Percentiles rank a stretch among this genome's conserved stretches.
Conservation (phyloP, 2,888 invertebrate species). For the Parelbella ahira region DNA sequence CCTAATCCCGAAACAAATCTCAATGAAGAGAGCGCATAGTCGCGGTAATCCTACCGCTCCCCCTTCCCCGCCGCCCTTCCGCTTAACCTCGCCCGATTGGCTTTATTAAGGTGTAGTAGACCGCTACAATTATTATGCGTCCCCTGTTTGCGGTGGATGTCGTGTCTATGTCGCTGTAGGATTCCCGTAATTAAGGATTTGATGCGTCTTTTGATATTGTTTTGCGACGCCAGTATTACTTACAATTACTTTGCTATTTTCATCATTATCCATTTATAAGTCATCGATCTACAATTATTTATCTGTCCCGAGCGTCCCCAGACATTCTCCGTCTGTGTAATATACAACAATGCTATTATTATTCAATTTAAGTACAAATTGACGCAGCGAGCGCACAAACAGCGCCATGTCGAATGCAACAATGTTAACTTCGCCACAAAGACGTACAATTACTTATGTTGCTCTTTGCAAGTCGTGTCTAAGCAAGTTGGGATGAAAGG, state of each 20-base stretch:
- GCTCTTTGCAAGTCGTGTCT: conserved; percentile 32
- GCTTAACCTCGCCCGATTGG: conserved; percentile 64
- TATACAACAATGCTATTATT: background rate
- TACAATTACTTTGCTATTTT: background rate
- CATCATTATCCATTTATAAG: conserved; percentile 1
- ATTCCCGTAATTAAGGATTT: conserved; percentile 77
- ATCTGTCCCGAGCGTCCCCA: too few species aligned
- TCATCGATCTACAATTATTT: background rate
- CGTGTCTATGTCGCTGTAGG: conserved; percentile 70
- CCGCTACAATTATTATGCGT: conserved; percentile 81
- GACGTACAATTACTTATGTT: conserved; percentile 29
- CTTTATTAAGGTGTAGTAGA: conserved; percentile 80
- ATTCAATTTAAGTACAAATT: conserved; percentile 14
- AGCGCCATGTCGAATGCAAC: conserved; percentile 25
- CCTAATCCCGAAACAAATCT: conserved; percentile 80
- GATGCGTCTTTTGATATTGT: conserved; percentile 59
- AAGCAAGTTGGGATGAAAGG: conserved; percentile 55
- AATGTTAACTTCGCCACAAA: conserved; percentile 26
- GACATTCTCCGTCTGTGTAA: too few species aligned
- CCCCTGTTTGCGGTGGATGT: conserved; percentile 77
- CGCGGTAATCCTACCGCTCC: conserved; percentile 60
- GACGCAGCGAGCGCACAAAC: conserved; percentile 22
- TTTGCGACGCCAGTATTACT: conserved; percentile 5
- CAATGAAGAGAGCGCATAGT: conserved; percentile 75
- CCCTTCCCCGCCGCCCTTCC: conserved; percentile 40